Percentiles rank a stretch among this genome's conserved stretches.
Evolutionary conservation across 2,888 invertebrate species (phyloP).

Genomic region (Hipparchia semele): DNA sequence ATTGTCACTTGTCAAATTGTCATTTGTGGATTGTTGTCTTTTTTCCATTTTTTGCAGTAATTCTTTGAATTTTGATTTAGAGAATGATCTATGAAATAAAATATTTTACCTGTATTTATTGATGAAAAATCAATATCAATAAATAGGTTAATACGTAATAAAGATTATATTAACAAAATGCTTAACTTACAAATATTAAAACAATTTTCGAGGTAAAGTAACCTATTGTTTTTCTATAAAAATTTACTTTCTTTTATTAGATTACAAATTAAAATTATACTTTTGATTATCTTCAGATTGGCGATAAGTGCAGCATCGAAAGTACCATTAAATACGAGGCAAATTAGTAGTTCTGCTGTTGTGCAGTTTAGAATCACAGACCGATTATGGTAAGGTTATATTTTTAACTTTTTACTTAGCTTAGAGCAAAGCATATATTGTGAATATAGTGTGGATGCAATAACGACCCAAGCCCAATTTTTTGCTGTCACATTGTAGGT

Average conservation of each 20-base stretch:
- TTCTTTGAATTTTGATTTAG: too few relatives aligned
- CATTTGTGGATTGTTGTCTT: too few relatives aligned
- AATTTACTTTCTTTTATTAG: neutral
- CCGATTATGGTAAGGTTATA: conserved; percentile 64
- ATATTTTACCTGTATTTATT: neutral
- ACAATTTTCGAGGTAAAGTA: conserved; percentile 63
- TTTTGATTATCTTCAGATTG: conserved; percentile 55
- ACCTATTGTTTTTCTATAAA: neutral
- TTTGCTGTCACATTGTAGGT: too few relatives aligned
- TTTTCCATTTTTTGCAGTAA: too few relatives aligned
- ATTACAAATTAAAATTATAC: conserved; percentile 17
- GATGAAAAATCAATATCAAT: neutral
- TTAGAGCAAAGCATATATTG: too few relatives aligned
- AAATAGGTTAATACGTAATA: neutral
- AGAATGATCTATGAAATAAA: too few relatives aligned
- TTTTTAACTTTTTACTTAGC: neutral
- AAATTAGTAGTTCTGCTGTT: conserved; percentile 55
- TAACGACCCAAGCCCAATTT: too few relatives aligned
- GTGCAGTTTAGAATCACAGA: conserved; percentile 72
- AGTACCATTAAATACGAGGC: conserved; percentile 52
- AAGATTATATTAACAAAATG: conserved; percentile 47
- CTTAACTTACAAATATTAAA: conserved; percentile 61
- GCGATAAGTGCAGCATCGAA: conserved; percentile 55
- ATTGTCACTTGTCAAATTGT: too few relatives aligned
- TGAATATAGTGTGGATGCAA: too few relatives aligned